phyloP scores from a whole-genome alignment of 2,113 vertebrate species.

The Phaethon lepturus region DNA sequence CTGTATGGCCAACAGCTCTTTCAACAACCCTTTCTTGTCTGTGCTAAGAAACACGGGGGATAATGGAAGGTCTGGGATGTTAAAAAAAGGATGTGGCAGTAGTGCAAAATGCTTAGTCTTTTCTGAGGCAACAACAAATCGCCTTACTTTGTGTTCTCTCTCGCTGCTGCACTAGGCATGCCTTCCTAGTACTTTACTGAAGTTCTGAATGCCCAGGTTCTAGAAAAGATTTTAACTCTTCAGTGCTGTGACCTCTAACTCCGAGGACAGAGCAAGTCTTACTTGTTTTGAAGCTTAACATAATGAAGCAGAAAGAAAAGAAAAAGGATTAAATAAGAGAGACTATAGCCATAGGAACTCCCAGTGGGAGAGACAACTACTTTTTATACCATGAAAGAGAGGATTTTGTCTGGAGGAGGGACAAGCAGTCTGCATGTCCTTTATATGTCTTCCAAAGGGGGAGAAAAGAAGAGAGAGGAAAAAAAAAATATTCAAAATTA shows the following conservation, averaged over 20 bases:
- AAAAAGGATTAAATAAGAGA: constrained; percentile 16
- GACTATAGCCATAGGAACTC: constrained; percentile 3
- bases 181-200: not conserved
- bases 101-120: not conserved
- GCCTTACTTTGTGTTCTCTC: not conserved
- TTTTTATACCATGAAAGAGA: not conserved
- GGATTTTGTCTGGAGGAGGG: not conserved
- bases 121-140: constrained; percentile 30
- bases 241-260: constrained; percentile 1
- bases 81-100: not conserved
- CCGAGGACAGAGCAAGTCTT: not conserved
- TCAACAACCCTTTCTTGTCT: constrained; percentile 17
- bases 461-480: not conserved
- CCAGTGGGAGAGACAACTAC: not conserved
- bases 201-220: not conserved
- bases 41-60: not conserved
- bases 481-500: not conserved
- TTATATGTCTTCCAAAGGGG: not conserved
- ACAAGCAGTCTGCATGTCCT: not conserved
- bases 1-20: not conserved
- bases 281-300: constrained; percentile 48
- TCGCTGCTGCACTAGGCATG: not conserved
- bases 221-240: not conserved
- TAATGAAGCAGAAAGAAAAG: constrained; percentile 45
- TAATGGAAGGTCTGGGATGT: not conserved